A percentile compares a stretch with the other conserved stretches of the same genome.
Evolutionary conservation across 2,888 invertebrate genomes (phyloP).

Genomic region (Gisinianus flammeolus): DNA sequence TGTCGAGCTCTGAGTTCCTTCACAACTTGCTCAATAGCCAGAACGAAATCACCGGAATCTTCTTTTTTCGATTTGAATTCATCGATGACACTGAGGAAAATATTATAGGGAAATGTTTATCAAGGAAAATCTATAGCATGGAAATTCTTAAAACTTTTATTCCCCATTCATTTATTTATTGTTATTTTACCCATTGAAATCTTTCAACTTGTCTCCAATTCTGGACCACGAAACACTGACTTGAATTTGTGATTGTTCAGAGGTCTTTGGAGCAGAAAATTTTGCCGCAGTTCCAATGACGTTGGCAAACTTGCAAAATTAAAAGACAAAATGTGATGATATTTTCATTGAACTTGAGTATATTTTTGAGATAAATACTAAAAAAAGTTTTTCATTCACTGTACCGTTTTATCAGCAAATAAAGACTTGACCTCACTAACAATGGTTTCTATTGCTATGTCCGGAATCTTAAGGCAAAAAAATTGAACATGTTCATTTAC

Average conservation of each 20-base stretch:
- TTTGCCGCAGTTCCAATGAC: neutral
- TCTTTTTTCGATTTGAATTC: neutral
- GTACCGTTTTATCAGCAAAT: neutral
- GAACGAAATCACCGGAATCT: constrained; percentile 10
- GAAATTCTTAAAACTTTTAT: neutral
- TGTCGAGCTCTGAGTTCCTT: neutral
- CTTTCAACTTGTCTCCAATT: neutral
- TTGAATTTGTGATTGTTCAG: neutral
- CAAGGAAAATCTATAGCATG: too few relatives aligned
- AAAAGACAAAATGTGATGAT: too few relatives aligned
- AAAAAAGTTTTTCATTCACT: too few relatives aligned
- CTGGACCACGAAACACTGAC: neutral
- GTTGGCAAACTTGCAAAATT: too few relatives aligned
- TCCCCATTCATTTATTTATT: neutral
- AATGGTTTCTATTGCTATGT: neutral
- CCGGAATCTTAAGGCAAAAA: neutral
- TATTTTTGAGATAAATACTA: too few relatives aligned
- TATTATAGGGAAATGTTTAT: too few relatives aligned
- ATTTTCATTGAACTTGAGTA: too few relatives aligned
- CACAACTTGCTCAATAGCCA: constrained; percentile 25
- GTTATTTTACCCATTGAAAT: neutral
- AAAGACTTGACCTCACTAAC: neutral
- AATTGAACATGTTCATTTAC: too few relatives aligned
- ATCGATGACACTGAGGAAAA: neutral
- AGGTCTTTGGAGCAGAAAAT: neutral